Evolutionary conservation across 2,113 vertebrate genomes (phyloP).

Genomic region (Delphinus delphis): DNA sequence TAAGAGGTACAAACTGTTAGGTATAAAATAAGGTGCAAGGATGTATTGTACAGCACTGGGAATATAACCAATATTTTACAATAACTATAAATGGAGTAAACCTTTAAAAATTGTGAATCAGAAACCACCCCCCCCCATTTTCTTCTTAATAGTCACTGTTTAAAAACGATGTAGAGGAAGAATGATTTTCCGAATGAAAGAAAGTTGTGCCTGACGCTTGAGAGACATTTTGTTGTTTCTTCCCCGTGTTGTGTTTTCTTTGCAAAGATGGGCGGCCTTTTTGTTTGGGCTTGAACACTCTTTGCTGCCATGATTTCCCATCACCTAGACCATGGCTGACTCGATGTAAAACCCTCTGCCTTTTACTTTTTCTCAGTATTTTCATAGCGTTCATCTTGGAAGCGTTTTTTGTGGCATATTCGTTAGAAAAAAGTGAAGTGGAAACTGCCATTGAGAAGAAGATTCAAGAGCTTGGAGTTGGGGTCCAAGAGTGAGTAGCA

Average conservation of each 20-base stretch:
- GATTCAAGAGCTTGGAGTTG: slow-evolving; percentile 93
- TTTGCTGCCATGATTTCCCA: background rate
- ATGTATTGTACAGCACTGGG: background rate
- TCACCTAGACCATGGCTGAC: background rate
- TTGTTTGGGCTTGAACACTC: background rate
- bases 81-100: background rate
- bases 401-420: slow-evolving; percentile 96
- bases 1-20: background rate
- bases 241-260: background rate
- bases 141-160: background rate
- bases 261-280: background rate
- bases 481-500: slow-evolving; percentile 88
- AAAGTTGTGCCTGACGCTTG: no score
- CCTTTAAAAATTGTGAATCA: background rate
- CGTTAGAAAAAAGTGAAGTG: slow-evolving; percentile 91
- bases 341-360: no score
- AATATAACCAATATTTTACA: background rate
- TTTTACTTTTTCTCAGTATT: slow-evolving; percentile 85
- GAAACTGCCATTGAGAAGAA: slow-evolving; percentile 95
- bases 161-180: background rate
- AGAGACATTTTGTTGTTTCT: background rate
- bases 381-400: slow-evolving; percentile 95
- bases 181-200: background rate
- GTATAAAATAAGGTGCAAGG: background rate
- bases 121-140: no score